These are phyloP conservation scores for Bhutanitis thaidina DNA, from an alignment of 2,888 invertebrate species.

Conservation along the genomic window DNA sequence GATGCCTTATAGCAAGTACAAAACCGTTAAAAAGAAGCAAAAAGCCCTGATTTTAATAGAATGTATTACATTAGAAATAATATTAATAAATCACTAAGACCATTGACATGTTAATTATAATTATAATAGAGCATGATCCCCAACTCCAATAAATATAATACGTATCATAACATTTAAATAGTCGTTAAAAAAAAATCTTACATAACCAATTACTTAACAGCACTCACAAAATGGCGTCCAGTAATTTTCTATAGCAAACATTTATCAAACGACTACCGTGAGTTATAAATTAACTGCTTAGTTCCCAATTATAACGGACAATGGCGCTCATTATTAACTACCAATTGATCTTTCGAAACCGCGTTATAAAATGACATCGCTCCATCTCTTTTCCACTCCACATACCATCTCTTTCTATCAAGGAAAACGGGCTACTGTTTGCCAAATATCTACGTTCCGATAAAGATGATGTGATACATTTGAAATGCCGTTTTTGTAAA, in stretches of 20 bases:
- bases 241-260: constrained; percentile 51
- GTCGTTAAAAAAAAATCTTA: background rate
- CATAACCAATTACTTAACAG: constrained; percentile 20
- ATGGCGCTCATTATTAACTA: constrained; percentile 49
- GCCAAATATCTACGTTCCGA: background rate
- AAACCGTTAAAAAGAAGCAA: too few species aligned
- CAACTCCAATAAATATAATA: background rate
- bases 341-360: constrained; percentile 52
- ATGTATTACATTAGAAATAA: background rate
- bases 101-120: background rate
- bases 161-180: background rate
- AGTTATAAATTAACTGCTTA: constrained; percentile 42
- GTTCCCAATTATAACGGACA: constrained; percentile 54
- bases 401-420: constrained; percentile 24
- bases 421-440: constrained; percentile 15
- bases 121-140: background rate
- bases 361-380: constrained; percentile 29
- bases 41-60: too few species aligned
- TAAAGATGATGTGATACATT: too few species aligned
- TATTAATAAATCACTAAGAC: background rate
- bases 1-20: background rate
- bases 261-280: constrained; percentile 45
- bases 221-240: constrained; percentile 40
- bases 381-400: constrained; percentile 5
- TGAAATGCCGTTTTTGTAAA: too few species aligned